A percentile compares a stretch with the other conserved stretches of the same genome.
Conservation (phyloP, 64 coral and sea anemone species). For the Montipora cactus region DNA sequence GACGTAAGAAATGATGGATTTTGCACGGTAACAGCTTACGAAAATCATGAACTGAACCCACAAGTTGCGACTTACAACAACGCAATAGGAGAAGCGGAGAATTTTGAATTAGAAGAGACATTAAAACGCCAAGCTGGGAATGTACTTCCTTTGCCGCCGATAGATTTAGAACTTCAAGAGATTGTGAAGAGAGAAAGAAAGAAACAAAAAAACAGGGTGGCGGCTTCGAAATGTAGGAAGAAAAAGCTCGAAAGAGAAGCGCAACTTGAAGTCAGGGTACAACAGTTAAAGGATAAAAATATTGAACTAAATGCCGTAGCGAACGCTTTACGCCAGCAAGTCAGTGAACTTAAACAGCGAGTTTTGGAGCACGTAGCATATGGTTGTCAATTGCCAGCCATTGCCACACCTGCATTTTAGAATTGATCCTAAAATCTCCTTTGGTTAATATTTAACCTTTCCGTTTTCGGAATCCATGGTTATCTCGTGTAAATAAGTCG, state of each 20-base stretch:
- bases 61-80: constrained; percentile 5
- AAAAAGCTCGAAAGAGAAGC: constrained; percentile 99
- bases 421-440: not conserved
- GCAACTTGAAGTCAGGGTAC: constrained; percentile 95
- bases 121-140: constrained; percentile 18
- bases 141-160: constrained; percentile 89
- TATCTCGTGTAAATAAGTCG: constrained; percentile 9
- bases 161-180: constrained; percentile 96
- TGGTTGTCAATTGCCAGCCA: constrained; percentile 89
- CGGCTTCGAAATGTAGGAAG: constrained; percentile 96
- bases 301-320: constrained; percentile 94
- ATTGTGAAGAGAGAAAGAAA: constrained; percentile 97
- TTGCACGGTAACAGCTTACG: not conserved
- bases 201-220: constrained; percentile 98
- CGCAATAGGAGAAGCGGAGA: constrained; percentile 20
- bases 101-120: constrained; percentile 53
- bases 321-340: constrained; percentile 81
- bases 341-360: constrained; percentile 90
- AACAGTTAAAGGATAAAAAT: constrained; percentile 98
- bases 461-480: not conserved
- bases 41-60: constrained; percentile 37
- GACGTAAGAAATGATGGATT: constrained; percentile 1
- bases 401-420: constrained; percentile 72
- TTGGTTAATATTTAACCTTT: not conserved
- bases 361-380: constrained; percentile 95